These are phyloP conservation scores for Simalia tracyae DNA, from an alignment of 2,797 vertebrate genomes.

Conservation along the genomic window DNA sequence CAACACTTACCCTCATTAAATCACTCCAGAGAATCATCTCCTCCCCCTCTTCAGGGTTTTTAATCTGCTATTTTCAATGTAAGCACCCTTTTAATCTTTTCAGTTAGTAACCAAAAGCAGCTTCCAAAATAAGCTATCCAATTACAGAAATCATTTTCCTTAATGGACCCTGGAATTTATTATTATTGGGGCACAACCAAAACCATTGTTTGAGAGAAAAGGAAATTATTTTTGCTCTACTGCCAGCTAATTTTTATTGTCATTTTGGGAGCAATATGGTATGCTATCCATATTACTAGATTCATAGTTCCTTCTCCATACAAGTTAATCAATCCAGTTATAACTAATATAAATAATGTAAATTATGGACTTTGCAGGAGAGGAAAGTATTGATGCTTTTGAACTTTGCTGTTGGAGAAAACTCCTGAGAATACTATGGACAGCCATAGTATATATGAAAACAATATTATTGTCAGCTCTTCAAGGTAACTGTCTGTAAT, in stretches of 20 bases:
- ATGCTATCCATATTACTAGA: background rate
- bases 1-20: slow-evolving; percentile 53
- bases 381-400: background rate
- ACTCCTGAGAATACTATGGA: background rate
- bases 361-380: background rate
- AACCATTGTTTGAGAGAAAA: background rate
- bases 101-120: slow-evolving; percentile 26
- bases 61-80: slow-evolving; percentile 41
- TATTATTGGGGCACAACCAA: slow-evolving; percentile 2
- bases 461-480: background rate
- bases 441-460: background rate
- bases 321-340: background rate
- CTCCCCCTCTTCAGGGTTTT: slow-evolving; percentile 31
- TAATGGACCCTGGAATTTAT: slow-evolving; percentile 24
- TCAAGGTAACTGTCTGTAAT: background rate
- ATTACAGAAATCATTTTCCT: slow-evolving; percentile 28
- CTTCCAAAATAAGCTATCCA: slow-evolving; percentile 31
- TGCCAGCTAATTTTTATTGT: background rate
- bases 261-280: background rate
- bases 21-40: slow-evolving; percentile 47
- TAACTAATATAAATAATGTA: background rate
- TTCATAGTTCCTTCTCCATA: background rate
- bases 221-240: background rate
- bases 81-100: slow-evolving; percentile 33
- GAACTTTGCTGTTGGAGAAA: background rate